Conservation (phyloP, 2,888 invertebrate species). For the Cephus rjabovi region DNA sequence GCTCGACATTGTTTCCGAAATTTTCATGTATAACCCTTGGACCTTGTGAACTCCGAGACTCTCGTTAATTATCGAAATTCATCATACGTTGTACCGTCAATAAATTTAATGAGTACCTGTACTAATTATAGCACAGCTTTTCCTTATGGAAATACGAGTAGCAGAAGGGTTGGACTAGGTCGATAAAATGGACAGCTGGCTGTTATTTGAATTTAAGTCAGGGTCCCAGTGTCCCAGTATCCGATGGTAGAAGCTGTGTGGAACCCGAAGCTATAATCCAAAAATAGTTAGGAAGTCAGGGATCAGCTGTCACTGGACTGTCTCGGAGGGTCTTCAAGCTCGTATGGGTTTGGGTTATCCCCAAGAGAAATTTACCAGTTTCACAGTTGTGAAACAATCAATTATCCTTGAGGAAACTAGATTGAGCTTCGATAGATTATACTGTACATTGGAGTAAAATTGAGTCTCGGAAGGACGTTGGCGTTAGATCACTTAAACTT, state of each 20-base stretch:
- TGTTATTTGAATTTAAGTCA: slow-evolving; percentile 51
- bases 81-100: neutral
- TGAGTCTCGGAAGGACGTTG: neutral
- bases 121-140: neutral
- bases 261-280: slow-evolving; percentile 12
- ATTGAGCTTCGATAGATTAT: neutral
- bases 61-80: neutral
- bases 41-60: neutral
- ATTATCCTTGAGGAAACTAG: neutral
- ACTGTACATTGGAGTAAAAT: neutral
- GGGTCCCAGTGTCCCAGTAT: slow-evolving; percentile 44
- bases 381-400: neutral
- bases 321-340: neutral
- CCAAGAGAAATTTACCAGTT: neutral
- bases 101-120: neutral
- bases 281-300: neutral
- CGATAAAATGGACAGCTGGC: slow-evolving; percentile 31
- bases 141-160: neutral
- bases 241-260: slow-evolving; percentile 41
- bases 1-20: neutral
- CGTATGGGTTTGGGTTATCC: neutral
- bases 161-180: neutral
- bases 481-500: neutral
- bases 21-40: neutral
- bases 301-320: neutral